Evolutionary conservation across 2,113 vertebrate genomes (phyloP).

Genomic region (Pluvianellus socialis): DNA sequence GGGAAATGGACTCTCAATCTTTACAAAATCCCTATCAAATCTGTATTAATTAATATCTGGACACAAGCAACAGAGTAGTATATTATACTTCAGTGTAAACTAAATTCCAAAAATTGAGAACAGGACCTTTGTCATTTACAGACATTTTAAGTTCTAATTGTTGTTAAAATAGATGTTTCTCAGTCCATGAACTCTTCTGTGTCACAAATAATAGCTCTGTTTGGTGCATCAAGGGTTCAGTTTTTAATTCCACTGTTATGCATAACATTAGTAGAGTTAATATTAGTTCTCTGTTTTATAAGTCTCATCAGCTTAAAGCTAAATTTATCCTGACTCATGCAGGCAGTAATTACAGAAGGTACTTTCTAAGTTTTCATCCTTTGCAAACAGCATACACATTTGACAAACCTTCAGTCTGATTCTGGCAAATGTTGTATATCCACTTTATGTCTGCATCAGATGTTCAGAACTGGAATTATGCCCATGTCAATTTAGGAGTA

Average conservation of each 20-base stretch:
- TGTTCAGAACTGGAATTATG: background rate
- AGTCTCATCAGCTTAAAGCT: background rate
- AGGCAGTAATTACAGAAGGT: background rate
- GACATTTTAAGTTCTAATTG: background rate
- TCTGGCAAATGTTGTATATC: background rate
- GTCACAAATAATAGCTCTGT: background rate
- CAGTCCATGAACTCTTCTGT: background rate
- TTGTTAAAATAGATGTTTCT: background rate
- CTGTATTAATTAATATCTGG: background rate
- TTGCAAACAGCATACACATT: background rate
- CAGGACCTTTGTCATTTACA: background rate
- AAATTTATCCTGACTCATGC: background rate
- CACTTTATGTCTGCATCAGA: background rate
- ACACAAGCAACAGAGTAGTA: background rate
- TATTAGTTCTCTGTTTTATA: background rate
- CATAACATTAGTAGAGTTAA: background rate
- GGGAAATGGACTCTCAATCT: background rate
- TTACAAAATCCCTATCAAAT: background rate
- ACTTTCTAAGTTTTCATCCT: background rate
- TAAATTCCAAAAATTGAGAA: background rate
- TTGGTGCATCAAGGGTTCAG: background rate
- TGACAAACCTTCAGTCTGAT: background rate
- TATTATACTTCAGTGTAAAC: slow-evolving; percentile 1
- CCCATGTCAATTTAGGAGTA: background rate
- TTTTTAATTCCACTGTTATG: background rate